A percentile compares a stretch with the other conserved stretches of the same genome.
Evolutionary conservation across 2,797 vertebrate species (phyloP).

Genomic region (Rhabdophis nuchalis): DNA sequence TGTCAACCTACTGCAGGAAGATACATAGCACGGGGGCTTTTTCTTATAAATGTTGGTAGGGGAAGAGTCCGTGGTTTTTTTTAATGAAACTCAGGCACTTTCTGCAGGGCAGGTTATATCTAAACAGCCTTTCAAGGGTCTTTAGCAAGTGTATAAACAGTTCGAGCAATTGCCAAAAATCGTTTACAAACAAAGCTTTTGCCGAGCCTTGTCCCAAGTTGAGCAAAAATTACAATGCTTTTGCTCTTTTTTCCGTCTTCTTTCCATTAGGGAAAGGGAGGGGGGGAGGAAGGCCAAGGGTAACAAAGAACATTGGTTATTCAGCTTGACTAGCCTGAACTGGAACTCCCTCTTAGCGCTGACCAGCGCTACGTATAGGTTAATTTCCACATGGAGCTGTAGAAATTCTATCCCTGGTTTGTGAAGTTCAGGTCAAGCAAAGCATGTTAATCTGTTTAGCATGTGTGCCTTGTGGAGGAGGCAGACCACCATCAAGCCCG

Average conservation of each 20-base stretch:
- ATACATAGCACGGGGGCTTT: neutral
- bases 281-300: slow-evolving; percentile 65
- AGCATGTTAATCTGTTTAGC: slow-evolving; percentile 88
- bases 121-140: slow-evolving; percentile 19
- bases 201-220: slow-evolving; percentile 52
- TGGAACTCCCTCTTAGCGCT: slow-evolving; percentile 74
- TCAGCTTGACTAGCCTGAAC: slow-evolving; percentile 75
- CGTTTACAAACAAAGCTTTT: slow-evolving; percentile 47
- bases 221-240: slow-evolving; percentile 48
- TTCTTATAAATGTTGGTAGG: neutral
- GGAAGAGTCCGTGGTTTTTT: neutral
- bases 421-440: slow-evolving; percentile 78
- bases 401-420: slow-evolving; percentile 81
- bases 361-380: slow-evolving; percentile 77
- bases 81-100: neutral
- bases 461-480: slow-evolving; percentile 79
- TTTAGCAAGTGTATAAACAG: slow-evolving; percentile 29
- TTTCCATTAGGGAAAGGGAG: slow-evolving; percentile 25
- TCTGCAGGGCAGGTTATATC: neutral
- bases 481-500: slow-evolving; percentile 74
- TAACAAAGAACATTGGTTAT: slow-evolving; percentile 74
- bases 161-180: slow-evolving; percentile 37
- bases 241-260: neutral
- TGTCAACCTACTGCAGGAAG: neutral
- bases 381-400: slow-evolving; percentile 79